Conservation (phyloP, 2,888 invertebrate genomes). For the Cosmia trapezina region DNA sequence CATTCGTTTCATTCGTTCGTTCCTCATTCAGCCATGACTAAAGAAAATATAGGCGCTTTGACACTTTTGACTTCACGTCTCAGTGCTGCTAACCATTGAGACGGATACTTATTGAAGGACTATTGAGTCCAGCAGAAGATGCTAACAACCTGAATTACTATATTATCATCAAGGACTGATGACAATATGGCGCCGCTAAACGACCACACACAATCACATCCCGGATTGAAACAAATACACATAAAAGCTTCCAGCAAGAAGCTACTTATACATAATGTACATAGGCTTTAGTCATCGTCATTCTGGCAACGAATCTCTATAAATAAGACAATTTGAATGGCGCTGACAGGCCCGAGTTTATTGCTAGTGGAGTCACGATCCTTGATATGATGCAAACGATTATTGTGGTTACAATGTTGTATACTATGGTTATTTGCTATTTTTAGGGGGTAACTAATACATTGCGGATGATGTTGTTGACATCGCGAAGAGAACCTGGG, state of each 20-base stretch:
- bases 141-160: background rate
- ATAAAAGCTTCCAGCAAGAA: background rate
- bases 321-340: constrained; percentile 69
- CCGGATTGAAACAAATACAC: constrained; percentile 7
- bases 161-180: background rate
- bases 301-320: constrained; percentile 48
- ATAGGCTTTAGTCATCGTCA: constrained; percentile 30
- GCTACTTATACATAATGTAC: background rate
- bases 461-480: no score
- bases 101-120: background rate
- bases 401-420: constrained; percentile 18
- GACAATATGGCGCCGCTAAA: no score
- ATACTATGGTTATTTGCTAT: constrained; percentile 4
- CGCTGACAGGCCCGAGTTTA: constrained; percentile 43
- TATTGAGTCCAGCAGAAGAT: background rate
- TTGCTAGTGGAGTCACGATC: constrained; percentile 65
- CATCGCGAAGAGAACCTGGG: no score
- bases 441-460: constrained; percentile 14
- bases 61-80: no score
- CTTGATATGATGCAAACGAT: constrained; percentile 52
- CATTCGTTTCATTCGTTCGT: no score
- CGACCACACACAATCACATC: constrained; percentile 33
- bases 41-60: no score
- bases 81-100: no score
- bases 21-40: no score